Conservation (phyloP, 2,888 invertebrate species). For the Muscina levida region DNA sequence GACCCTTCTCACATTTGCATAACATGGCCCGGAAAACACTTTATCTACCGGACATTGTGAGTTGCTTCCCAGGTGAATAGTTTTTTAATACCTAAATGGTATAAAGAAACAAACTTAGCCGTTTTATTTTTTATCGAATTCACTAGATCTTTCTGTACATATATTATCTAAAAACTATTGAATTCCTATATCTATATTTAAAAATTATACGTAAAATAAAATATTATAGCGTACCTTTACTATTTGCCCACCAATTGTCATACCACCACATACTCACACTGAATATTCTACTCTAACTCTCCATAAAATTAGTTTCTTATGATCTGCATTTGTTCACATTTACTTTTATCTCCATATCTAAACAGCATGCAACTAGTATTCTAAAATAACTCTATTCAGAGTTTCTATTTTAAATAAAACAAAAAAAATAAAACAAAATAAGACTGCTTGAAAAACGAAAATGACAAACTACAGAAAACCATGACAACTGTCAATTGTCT, state of each 20-base stretch:
- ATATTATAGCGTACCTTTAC: neutral
- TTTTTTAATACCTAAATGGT: no score
- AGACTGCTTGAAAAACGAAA: neutral
- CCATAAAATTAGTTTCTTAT: neutral
- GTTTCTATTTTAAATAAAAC: slow-evolving; percentile 21
- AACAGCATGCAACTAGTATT: slow-evolving; percentile 24
- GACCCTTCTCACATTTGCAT: no score
- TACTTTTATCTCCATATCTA: slow-evolving; percentile 35
- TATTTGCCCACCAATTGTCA: neutral
- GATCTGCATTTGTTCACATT: neutral
- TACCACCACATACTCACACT: neutral
- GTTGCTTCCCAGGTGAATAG: no score
- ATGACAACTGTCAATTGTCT: slow-evolving; percentile 58
- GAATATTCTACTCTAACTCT: neutral
- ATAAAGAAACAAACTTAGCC: no score
- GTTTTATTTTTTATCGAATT: no score
- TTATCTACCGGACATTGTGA: no score
- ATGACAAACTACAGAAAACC: slow-evolving; percentile 19
- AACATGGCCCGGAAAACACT: no score
- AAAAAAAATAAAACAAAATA: slow-evolving; percentile 15
- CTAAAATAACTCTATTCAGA: slow-evolving; percentile 49
- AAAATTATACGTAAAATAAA: no score
- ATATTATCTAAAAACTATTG: no score
- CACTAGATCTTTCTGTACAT: no score
- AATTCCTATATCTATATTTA: no score